These are phyloP conservation scores for Phoebastria nigripes DNA, from an alignment of 2,797 vertebrate species.

Conservation along the genomic window DNA sequence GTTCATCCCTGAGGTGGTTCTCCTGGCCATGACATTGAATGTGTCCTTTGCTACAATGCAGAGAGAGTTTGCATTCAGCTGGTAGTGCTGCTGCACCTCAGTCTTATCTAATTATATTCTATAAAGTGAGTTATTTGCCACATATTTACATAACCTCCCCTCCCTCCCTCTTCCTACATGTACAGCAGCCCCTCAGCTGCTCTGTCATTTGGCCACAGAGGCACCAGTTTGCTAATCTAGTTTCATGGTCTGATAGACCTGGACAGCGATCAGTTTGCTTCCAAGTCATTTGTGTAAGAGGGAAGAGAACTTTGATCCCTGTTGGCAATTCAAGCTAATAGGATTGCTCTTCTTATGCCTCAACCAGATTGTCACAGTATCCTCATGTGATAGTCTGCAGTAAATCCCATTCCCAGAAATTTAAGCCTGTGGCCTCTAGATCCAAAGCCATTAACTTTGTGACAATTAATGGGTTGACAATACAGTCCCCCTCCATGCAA, in stretches of 20 bases:
- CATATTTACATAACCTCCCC: neutral
- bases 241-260: conserved; percentile 54
- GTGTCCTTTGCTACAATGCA: neutral
- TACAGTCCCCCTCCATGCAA: neutral
- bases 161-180: neutral
- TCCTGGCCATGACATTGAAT: neutral
- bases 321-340: neutral
- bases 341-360: conserved; percentile 13
- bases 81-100: neutral
- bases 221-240: conserved; percentile 36
- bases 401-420: conserved; percentile 12
- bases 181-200: neutral
- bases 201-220: conserved; percentile 22
- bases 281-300: neutral
- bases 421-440: neutral
- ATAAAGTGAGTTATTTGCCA: conserved; percentile 10
- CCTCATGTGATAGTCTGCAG: conserved; percentile 23
- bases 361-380: conserved; percentile 20
- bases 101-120: conserved; percentile 24
- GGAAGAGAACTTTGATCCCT: neutral
- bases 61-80: neutral
- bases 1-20: neutral
- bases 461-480: neutral
- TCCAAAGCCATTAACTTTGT: neutral
- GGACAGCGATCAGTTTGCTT: conserved; percentile 41